phyloP scores from a whole-genome alignment of 2,113 vertebrate genomes.

The Chionomys nivalis region DNA sequence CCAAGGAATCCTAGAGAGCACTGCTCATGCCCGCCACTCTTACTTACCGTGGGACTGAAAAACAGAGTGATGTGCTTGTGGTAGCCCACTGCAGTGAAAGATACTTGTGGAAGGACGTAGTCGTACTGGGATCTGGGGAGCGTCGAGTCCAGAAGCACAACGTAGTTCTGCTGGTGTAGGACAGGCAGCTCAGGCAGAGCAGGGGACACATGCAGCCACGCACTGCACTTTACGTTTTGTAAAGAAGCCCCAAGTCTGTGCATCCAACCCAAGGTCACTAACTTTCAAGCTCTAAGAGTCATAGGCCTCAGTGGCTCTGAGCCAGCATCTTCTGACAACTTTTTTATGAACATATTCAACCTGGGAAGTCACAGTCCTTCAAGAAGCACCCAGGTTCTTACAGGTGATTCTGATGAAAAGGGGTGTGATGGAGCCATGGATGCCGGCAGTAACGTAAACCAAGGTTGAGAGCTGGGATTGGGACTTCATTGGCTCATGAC shows the following conservation, averaged over 20 bases:
- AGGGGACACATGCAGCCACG: neutral
- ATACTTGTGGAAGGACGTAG: constrained; percentile 94
- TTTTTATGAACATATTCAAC: neutral
- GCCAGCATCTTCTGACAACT: neutral
- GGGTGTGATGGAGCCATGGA: neutral
- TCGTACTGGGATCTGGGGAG: constrained; percentile 95
- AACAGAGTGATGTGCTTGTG: constrained; percentile 95
- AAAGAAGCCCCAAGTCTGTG: neutral
- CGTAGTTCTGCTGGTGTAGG: constrained; percentile 88
- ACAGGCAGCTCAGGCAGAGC: constrained; percentile 22
- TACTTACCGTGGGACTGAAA: constrained; percentile 94
- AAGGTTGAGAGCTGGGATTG: neutral
- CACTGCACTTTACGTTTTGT: neutral
- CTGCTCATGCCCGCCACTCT: neutral
- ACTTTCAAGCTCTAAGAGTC: neutral
- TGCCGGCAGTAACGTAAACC: neutral
- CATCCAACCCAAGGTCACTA: neutral
- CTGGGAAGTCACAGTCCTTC: neutral
- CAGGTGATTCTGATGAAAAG: neutral
- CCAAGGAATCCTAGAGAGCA: neutral
- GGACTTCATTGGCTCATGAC: neutral
- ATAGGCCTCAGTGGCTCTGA: rapidly evolving
- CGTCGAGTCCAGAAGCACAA: constrained; percentile 94
- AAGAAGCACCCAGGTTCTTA: neutral
- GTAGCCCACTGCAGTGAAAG: constrained; percentile 94